Percentiles rank a stretch among this genome's conserved stretches.
Conservation (phyloP, 2,888 invertebrate species). For the Lepas anatifera region DNA sequence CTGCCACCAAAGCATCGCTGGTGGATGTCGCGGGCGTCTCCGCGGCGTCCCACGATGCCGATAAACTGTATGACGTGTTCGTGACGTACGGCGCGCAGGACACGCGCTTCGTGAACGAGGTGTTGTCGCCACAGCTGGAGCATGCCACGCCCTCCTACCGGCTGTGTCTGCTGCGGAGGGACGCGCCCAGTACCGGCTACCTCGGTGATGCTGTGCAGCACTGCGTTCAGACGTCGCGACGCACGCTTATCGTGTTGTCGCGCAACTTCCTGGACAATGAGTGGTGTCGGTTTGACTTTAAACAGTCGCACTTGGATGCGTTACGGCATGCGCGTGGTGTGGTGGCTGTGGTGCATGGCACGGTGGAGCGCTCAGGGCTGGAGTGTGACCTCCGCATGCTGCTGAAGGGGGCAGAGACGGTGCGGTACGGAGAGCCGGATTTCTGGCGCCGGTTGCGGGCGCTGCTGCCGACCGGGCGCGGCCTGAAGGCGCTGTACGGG, state of each 20-base stretch:
- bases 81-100: slow-evolving; percentile 89
- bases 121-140: slow-evolving; percentile 76
- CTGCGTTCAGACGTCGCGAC: slow-evolving; percentile 54
- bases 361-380: slow-evolving; percentile 63
- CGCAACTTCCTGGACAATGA: slow-evolving; percentile 76
- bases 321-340: slow-evolving; percentile 52
- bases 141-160: slow-evolving; percentile 61
- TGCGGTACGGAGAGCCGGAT: slow-evolving; percentile 76
- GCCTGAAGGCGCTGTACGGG: slow-evolving; percentile 1
- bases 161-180: slow-evolving; percentile 80
- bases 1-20: slow-evolving; percentile 27
- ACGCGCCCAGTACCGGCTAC: slow-evolving; percentile 75
- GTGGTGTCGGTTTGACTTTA: slow-evolving; percentile 81
- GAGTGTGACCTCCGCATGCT: slow-evolving; percentile 76
- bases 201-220: slow-evolving; percentile 72
- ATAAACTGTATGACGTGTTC: slow-evolving; percentile 82
- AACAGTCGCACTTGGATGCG: slow-evolving; percentile 74
- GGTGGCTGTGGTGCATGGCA: slow-evolving; percentile 68
- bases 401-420: slow-evolving; percentile 67
- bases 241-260: slow-evolving; percentile 74
- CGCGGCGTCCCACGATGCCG: slow-evolving; percentile 23
- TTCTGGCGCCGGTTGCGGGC: slow-evolving; percentile 89
- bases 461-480: slow-evolving; percentile 55
- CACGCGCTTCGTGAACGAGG: slow-evolving; percentile 78
- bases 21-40: slow-evolving; percentile 26